Evolutionary conservation across 2,888 invertebrate genomes (phyloP), one percentile per base, ranked within the genome.

Genomic region (Napeogenes sylphis): DNA sequence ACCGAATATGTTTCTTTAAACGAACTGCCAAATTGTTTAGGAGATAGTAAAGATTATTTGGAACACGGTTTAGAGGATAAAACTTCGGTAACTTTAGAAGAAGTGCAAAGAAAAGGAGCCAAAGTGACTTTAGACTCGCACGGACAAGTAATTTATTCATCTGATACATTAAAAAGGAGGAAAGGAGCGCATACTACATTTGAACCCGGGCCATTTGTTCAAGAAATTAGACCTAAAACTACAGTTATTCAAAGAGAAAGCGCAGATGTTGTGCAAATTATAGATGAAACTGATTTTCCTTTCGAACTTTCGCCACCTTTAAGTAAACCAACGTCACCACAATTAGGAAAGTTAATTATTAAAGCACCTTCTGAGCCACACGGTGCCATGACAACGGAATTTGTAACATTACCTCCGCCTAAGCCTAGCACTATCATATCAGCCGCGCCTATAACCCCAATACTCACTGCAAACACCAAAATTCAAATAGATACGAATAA

Each of bases 121-220:
- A 93, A 96, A 76, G 96, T 97, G 51, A 95, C 94, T 45, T 86
- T 97, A 55, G 96, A 97, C 84, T 94, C 97, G 33, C 95, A 95
- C 75, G 97, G 97, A 59, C 95, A 95, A 91, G 95, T 97, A 55
- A 94, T 97, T 66, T 97, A 95, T 85, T 95, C 95, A 68, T 97
- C 97, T 30, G 97, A 97, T 74, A 97, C 96, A 77, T 86, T 97
- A 68, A 94, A 94, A 78, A 91, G 96, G 73, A 91, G 94, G 69
- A 95, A 95, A 90, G 94, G 94, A 65, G 94, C 95, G 14, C 95
- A 96, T 77, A 95, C 96, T 46, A 96, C 96, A 45, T 97, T 97
- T 77, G 96, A 95, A 88, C 97, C 97, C 62, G 97, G 97, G 71
- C 96, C 96, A 54, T 95, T 95, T 80, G 95, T 96, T 33, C 95